These are phyloP conservation scores for Panagrolaimus sp. DNA, from an alignment of 1,140 invertebrate species.

Conservation along the genomic window DNA sequence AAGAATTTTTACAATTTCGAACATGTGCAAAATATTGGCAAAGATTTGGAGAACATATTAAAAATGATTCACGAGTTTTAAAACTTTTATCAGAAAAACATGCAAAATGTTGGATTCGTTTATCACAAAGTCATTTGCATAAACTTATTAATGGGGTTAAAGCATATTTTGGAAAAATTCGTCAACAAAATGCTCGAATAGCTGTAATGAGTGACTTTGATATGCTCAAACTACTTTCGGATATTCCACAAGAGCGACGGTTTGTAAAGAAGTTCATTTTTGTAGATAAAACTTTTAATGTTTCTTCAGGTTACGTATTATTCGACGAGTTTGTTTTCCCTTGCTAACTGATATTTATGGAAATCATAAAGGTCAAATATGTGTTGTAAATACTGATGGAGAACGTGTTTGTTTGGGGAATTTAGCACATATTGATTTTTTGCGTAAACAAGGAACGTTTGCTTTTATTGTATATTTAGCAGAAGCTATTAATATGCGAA, in stretches of 20 bases:
- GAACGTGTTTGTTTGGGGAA: conserved; percentile 16
- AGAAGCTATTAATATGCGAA: not conserved
- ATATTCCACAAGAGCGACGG: conserved; percentile 16
- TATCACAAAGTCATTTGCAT: conserved; percentile 29
- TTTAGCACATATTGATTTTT: not conserved
- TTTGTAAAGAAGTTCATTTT: no score
- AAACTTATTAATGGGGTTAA: conserved; percentile 26
- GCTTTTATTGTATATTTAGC: conserved; percentile 5
- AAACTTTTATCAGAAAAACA: conserved; percentile 36
- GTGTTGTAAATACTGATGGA: conserved; percentile 30
- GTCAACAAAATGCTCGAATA: conserved; percentile 15
- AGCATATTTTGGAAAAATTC: conserved; percentile 24
- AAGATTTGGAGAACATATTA: conserved; percentile 30
- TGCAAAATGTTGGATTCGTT: conserved; percentile 28
- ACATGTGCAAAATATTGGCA: conserved; percentile 29
- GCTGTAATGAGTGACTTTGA: conserved; percentile 30
- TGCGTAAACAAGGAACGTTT: not conserved
- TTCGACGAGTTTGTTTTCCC: conserved; percentile 34
- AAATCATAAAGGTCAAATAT: conserved; percentile 25
- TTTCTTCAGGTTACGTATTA: conserved; percentile 24
- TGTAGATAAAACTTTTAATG: no score
- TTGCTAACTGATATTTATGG: conserved; percentile 23
- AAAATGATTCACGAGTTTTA: conserved; percentile 32
- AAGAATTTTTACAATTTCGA: conserved; percentile 34
- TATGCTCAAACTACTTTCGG: conserved; percentile 26